Percentiles rank a stretch among this genome's conserved stretches.
Conservation (phyloP, 2,888 invertebrate genomes). For the Habrosyne pyritoides region DNA sequence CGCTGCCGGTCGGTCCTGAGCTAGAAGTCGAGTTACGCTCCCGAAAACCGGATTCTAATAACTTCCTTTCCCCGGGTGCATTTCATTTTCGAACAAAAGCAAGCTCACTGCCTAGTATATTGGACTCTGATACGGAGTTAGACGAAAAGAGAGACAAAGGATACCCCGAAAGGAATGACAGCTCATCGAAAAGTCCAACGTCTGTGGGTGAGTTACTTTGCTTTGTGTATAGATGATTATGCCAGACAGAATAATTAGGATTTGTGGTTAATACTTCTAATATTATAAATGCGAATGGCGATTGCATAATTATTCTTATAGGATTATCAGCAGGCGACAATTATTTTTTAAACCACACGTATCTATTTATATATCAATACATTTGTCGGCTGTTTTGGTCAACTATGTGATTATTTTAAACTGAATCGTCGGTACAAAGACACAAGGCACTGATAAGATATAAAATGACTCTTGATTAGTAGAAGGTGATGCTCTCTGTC, state of each 20-base stretch:
- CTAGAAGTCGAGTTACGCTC: conserved; percentile 40
- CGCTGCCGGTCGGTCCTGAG: conserved; percentile 51
- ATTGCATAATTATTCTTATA: neutral
- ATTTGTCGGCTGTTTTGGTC: neutral
- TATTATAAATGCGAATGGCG: neutral
- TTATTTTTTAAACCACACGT: neutral
- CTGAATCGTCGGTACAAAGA: conserved; percentile 29
- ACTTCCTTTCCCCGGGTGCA: conserved; percentile 84
- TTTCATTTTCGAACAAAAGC: conserved; percentile 85
- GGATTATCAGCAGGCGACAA: neutral
- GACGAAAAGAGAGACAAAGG: conserved; percentile 80
- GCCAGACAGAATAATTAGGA: neutral
- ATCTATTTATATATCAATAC: neutral
- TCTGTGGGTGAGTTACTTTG: conserved; percentile 80
- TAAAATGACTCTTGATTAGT: conserved; percentile 55
- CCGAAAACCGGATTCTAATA: conserved; percentile 66
- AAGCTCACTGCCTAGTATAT: conserved; percentile 91
- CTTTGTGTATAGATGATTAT: neutral
- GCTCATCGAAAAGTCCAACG: conserved; percentile 86
- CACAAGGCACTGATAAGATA: conserved; percentile 69
- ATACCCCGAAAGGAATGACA: conserved; percentile 71
- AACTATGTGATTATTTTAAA: conserved; percentile 4
- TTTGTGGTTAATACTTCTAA: neutral
- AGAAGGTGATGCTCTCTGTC: conserved; percentile 67
- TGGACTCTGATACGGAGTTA: conserved; percentile 89